Base-by-base conservation (phyloP, 2,113 vertebrate species). In the Oryzias javanicus region DNA sequence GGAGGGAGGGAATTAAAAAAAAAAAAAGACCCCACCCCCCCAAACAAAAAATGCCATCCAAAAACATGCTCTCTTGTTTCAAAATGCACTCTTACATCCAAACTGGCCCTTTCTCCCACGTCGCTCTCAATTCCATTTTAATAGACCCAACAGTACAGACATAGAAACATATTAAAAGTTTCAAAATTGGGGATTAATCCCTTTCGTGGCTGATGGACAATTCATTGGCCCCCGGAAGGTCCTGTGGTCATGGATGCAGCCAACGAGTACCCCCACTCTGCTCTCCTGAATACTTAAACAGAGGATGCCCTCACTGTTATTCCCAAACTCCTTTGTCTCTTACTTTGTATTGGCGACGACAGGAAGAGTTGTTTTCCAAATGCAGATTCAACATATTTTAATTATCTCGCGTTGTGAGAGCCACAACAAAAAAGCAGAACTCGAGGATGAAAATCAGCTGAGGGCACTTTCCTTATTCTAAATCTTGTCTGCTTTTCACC, bases 61-160 rank as follows among this genome's bases (percentile, higher is more conserved):
- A 82, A 87, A 89, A 84, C 85, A 86, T 78, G 81, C 79, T 86
- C 81, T 84, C 78, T 71, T 81, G 78, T 85, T 87, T 85, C 80
- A 86, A 88, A 87, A 84, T 82, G 80, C 75, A 72, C 66, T 74
- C 63, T 83, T 49, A 68, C 68, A 65, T 87, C 86, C 84, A 88
- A 89, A 83, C 82, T 75, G 80, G 86, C 69, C 69, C 42, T 22
- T 67, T 78, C 35, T 70, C 53, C 52, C 52, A 42, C 55, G 46
- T 25, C 40, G 50, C 41, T n/a, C 54, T 53, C 40, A n/a, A 25
- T 50, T 83, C 65, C 50, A 60, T 62, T 83, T 82, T 74, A 76
- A 77, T 65, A 55, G 54, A 63, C 49, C 62, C 56, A 47, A 29
- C 69, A 72, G 58, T 51, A 60, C 55, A 68, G 58, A 77, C 53